Evolutionary conservation across 2,797 vertebrate species (phyloP).

Genomic region (Eulemur albifrons): DNA sequence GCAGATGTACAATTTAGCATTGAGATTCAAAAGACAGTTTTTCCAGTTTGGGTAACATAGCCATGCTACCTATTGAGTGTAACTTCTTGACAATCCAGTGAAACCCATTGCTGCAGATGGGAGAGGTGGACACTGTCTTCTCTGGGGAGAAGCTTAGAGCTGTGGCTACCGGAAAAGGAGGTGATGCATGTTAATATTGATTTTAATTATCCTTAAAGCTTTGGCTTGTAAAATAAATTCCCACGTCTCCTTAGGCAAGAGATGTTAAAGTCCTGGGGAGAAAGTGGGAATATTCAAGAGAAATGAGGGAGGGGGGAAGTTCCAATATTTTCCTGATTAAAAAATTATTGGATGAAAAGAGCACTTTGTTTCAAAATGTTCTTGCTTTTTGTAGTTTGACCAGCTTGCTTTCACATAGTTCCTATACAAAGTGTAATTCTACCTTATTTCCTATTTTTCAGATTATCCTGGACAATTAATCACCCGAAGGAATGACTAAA

Average conservation of each 20-base stretch:
- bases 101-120: not conserved
- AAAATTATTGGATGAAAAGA: constrained; percentile 6
- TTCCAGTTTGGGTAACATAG: not conserved
- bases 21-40: not conserved
- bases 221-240: not conserved
- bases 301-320: not conserved
- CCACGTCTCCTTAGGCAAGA: not conserved
- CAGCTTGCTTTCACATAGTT: not conserved
- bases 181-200: not conserved
- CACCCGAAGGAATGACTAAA: constrained; percentile 1
- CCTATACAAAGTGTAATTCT: constrained; percentile 19
- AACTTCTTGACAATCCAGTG: not conserved
- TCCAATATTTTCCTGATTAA: constrained; percentile 38
- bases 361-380: constrained; percentile 30
- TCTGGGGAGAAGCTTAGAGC: not conserved
- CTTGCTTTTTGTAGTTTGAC: not conserved
- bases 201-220: not conserved
- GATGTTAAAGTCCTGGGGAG: not conserved
- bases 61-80: not conserved
- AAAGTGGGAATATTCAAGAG: not conserved
- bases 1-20: not conserved
- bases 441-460: constrained; percentile 37
- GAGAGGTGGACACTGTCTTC: not conserved
- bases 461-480: not conserved
- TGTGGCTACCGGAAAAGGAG: not conserved